Conservation (phyloP, 2,888 invertebrate genomes). For the Mythimna ferrago region DNA sequence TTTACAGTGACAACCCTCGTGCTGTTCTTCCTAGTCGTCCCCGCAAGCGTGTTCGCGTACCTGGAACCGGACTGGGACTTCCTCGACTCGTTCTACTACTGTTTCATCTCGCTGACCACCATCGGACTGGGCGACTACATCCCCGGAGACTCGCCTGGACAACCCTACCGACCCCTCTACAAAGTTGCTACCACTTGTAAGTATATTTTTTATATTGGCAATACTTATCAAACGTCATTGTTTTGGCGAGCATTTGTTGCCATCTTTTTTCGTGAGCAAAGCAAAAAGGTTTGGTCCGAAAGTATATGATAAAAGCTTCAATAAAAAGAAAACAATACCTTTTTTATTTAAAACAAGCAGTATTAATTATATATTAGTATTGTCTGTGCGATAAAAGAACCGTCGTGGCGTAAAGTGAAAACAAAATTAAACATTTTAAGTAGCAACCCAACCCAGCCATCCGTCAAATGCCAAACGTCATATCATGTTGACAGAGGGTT, state of each 20-base stretch:
- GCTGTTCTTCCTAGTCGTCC: slow-evolving; percentile 93
- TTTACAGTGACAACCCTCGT: slow-evolving; percentile 89
- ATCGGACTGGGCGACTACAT: slow-evolving; percentile 97
- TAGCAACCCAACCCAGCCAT: no score
- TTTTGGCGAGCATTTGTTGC: neutral
- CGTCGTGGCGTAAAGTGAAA: no score
- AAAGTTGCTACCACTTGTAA: slow-evolving; percentile 95
- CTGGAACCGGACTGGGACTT: slow-evolving; percentile 96
- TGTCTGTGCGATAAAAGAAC: no score
- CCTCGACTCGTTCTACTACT: slow-evolving; percentile 97
- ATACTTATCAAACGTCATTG: neutral
- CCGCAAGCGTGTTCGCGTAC: slow-evolving; percentile 93
- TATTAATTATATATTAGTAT: neutral
- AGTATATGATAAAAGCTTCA: no score
- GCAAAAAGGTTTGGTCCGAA: neutral
- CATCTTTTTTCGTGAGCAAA: neutral
- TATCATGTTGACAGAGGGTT: no score
- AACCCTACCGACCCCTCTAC: slow-evolving; percentile 95
- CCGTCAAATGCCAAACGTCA: no score
- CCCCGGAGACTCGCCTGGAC: slow-evolving; percentile 95
- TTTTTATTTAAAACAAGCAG: no score
- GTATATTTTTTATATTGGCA: slow-evolving; percentile 65
- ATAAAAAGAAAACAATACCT: no score
- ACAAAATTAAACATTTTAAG: no score
- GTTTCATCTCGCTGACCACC: slow-evolving; percentile 97